These are phyloP conservation scores for Hecatera dysodea DNA, from an alignment of 2,888 invertebrate species.

Conservation along the genomic window DNA sequence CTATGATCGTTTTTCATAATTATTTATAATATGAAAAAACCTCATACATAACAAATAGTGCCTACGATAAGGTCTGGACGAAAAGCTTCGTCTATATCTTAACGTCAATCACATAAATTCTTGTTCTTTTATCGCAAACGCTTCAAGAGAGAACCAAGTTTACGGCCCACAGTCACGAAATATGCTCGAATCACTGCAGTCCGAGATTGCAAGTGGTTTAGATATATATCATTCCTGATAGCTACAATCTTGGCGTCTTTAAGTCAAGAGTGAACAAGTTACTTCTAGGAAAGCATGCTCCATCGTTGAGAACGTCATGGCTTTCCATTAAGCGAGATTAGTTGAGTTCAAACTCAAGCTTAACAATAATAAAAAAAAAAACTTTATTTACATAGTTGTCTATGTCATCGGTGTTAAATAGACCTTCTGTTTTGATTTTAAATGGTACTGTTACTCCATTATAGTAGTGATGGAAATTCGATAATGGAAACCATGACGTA, in stretches of 20 bases:
- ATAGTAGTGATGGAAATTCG: slow-evolving; percentile 29
- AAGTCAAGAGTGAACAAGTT: too few relatives aligned
- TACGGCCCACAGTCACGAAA: slow-evolving; percentile 49
- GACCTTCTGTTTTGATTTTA: slow-evolving; percentile 27
- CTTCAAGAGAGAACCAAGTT: slow-evolving; percentile 23
- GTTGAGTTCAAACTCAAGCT: too few relatives aligned
- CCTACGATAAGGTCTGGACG: slow-evolving; percentile 7
- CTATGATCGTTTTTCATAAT: neutral
- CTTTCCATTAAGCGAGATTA: too few relatives aligned
- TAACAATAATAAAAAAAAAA: too few relatives aligned
- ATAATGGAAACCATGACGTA: slow-evolving; percentile 26
- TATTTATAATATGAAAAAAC: neutral
- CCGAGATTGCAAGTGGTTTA: slow-evolving; percentile 27
- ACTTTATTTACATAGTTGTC: neutral
- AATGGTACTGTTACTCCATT: slow-evolving; percentile 6
- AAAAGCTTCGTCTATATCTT: slow-evolving; percentile 30
- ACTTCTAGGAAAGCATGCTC: too few relatives aligned
- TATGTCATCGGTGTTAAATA: neutral
- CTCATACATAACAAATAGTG: slow-evolving; percentile 16
- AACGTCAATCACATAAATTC: slow-evolving; percentile 48
- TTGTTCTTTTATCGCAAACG: slow-evolving; percentile 40
- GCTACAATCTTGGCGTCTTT: too few relatives aligned
- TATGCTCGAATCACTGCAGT: slow-evolving; percentile 26
- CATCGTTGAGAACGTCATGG: too few relatives aligned
- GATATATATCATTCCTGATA: too few relatives aligned